Evolutionary conservation across 2,113 vertebrate species (phyloP).

Genomic region (Dendropsophus ebraccatus): DNA sequence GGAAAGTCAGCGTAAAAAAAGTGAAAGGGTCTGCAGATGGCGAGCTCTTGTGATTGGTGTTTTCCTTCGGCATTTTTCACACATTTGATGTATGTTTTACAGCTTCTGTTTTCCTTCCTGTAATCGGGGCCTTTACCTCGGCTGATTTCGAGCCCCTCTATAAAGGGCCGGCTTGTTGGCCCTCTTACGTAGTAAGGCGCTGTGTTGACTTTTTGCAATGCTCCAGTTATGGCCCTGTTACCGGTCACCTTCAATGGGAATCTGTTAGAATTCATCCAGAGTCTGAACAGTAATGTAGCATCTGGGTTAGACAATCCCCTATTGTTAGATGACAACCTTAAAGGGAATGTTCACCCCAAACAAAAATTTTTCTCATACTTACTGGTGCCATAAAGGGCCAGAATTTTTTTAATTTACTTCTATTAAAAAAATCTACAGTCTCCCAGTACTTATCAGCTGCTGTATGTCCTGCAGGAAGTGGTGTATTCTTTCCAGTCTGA

Average conservation of each 20-base stretch:
- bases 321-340: background rate
- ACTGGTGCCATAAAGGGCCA: too few relatives aligned
- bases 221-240: background rate
- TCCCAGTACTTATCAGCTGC: too few relatives aligned
- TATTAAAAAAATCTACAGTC: too few relatives aligned
- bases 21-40: slow-evolving; percentile 36
- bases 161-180: slow-evolving; percentile 43
- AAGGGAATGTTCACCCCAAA: too few relatives aligned
- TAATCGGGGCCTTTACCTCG: slow-evolving; percentile 31
- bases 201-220: slow-evolving; percentile 21
- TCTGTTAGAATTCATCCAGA: background rate
- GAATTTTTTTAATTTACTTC: too few relatives aligned
- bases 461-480: too few relatives aligned
- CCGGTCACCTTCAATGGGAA: background rate
- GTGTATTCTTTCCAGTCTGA: too few relatives aligned
- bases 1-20: slow-evolving; percentile 52
- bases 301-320: background rate
- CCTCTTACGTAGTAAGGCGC: slow-evolving; percentile 16
- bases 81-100: slow-evolving; percentile 55
- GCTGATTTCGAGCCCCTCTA: slow-evolving; percentile 47
- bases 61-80: slow-evolving; percentile 56
- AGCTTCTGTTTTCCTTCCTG: slow-evolving; percentile 60
- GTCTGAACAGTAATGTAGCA: too few relatives aligned
- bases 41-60: slow-evolving; percentile 35
- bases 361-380: too few relatives aligned